A percentile compares a stretch with the other conserved stretches of the same genome.
Conservation (phyloP, 2,113 vertebrate species). For the Phyllopteryx taeniolatus region DNA sequence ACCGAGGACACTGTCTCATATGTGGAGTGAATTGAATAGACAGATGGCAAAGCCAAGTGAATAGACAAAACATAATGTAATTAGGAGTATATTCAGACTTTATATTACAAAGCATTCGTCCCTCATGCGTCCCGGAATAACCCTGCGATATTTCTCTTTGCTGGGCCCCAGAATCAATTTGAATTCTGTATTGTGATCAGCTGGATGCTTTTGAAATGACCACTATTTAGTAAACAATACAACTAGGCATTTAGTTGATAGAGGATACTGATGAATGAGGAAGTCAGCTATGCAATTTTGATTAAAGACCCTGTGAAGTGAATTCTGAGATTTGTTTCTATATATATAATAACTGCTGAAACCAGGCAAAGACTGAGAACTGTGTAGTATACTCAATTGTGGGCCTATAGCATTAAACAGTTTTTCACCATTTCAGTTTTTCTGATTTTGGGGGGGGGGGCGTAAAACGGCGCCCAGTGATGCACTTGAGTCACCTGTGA, state of each 20-base stretch:
- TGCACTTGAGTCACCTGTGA: too few relatives aligned
- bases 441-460: too few relatives aligned
- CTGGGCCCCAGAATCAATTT: slow-evolving; percentile 9
- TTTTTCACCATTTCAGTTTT: too few relatives aligned
- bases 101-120: slow-evolving; percentile 5
- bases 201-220: slow-evolving; percentile 14
- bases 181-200: slow-evolving; percentile 15
- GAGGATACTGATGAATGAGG: slow-evolving; percentile 26
- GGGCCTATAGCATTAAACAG: too few relatives aligned
- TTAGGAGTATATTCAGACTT: not conserved
- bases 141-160: not conserved
- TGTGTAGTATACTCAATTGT: too few relatives aligned
- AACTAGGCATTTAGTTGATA: slow-evolving; percentile 17
- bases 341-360: too few relatives aligned
- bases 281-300: slow-evolving; percentile 26
- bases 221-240: slow-evolving; percentile 27
- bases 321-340: too few relatives aligned
- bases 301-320: not conserved
- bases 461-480: too few relatives aligned
- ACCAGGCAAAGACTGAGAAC: too few relatives aligned
- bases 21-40: not conserved
- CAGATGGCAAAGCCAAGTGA: not conserved
- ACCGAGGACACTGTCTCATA: not conserved
- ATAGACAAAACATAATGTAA: not conserved
- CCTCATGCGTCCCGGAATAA: not conserved